These are phyloP conservation scores for Hecatera dysodea DNA, from an alignment of 2,888 invertebrate species.

Conservation along the genomic window DNA sequence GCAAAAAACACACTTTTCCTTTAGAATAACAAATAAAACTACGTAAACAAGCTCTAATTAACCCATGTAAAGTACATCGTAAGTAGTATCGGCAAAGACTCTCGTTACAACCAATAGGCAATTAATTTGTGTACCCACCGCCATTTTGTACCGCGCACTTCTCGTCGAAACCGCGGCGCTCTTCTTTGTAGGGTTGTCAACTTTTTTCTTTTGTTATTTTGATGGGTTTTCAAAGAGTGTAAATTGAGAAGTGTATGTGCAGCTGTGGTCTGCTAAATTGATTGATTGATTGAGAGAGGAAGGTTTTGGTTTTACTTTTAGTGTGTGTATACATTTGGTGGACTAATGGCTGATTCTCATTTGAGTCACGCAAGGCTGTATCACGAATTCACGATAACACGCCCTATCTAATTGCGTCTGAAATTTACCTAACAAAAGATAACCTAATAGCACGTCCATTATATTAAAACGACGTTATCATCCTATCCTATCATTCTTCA, in stretches of 20 bases:
- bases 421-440: slow-evolving; percentile 23
- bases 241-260: not conserved
- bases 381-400: slow-evolving; percentile 3
- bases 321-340: not conserved
- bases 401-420: slow-evolving; percentile 26
- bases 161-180: slow-evolving; percentile 7
- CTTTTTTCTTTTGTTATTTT: not conserved
- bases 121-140: slow-evolving; percentile 67
- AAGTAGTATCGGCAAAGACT: slow-evolving; percentile 59
- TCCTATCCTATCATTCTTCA: slow-evolving; percentile 34
- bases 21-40: not conserved
- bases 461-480: slow-evolving; percentile 40
- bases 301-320: not conserved
- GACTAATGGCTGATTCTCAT: not conserved
- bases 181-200: slow-evolving; percentile 41
- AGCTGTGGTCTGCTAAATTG: slow-evolving; percentile 7
- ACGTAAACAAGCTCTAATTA: slow-evolving; percentile 36
- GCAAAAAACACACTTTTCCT: no score
- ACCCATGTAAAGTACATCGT: slow-evolving; percentile 35
- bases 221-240: slow-evolving; percentile 2
- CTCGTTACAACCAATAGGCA: slow-evolving; percentile 73
- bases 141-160: slow-evolving; percentile 58
- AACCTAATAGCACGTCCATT: slow-evolving; percentile 29
- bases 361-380: not conserved
- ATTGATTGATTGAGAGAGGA: slow-evolving; percentile 8